These are phyloP conservation scores for Mythimna pallens DNA, from an alignment of 2,888 invertebrate species.

Conservation along the genomic window DNA sequence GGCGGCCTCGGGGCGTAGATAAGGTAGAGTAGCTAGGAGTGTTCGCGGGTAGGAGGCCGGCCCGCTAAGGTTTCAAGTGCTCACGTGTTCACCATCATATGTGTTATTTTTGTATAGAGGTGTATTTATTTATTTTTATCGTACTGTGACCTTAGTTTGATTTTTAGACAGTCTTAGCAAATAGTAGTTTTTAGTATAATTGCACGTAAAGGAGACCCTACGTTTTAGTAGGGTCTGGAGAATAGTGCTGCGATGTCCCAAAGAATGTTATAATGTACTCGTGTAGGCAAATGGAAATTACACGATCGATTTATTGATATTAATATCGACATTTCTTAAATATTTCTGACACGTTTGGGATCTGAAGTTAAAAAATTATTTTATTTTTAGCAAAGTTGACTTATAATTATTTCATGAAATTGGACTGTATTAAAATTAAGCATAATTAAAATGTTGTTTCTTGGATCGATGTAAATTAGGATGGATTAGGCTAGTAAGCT, in stretches of 20 bases:
- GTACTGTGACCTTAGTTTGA: constrained; percentile 83
- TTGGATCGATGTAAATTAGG: constrained; percentile 80
- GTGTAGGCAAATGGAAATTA: constrained; percentile 76
- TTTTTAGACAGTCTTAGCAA: constrained; percentile 84
- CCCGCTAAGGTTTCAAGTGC: constrained; percentile 78
- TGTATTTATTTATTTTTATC: constrained; percentile 89
- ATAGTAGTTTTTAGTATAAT: constrained; percentile 83
- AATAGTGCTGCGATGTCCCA: constrained; percentile 88
- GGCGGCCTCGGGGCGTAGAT: constrained; percentile 66
- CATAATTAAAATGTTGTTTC: constrained; percentile 75
- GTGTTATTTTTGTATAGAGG: constrained; percentile 89
- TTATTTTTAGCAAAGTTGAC: constrained; percentile 67
- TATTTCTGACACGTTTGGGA: constrained; percentile 71
- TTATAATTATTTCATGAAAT: constrained; percentile 66
- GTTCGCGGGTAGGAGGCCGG: constrained; percentile 43
- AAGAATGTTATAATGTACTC: constrained; percentile 85
- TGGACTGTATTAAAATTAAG: constrained; percentile 77
- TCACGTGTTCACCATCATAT: constrained; percentile 88
- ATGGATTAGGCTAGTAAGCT: constrained; percentile 77
- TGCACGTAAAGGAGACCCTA: constrained; percentile 86
- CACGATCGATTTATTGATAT: constrained; percentile 70
- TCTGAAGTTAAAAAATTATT: constrained; percentile 71
- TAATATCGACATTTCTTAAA: constrained; percentile 58
- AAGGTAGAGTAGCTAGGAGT: constrained; percentile 56
- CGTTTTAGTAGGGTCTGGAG: constrained; percentile 88